Percentiles rank a stretch among this genome's conserved stretches.
Evolutionary conservation across 2,797 vertebrate genomes (phyloP).

Genomic region (Gymnocypris eckloni): DNA sequence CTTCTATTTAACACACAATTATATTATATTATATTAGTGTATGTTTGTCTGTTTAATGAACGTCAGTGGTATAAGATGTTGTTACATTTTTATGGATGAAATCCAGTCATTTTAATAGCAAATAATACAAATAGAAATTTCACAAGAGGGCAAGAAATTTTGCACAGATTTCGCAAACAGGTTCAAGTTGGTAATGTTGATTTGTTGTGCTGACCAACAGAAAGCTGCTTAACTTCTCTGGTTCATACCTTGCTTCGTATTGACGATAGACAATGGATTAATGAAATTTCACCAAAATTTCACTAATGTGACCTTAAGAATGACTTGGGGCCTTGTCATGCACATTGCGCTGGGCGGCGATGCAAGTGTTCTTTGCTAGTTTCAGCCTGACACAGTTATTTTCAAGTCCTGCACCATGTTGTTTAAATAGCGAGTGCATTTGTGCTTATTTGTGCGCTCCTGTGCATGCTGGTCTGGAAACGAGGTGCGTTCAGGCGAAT

Average conservation of each 20-base stretch:
- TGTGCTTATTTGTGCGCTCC: too few species aligned
- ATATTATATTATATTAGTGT: background rate
- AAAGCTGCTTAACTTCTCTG: background rate
- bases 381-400: too few species aligned
- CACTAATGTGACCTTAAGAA: background rate
- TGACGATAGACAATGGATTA: background rate
- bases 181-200: too few species aligned
- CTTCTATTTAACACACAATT: background rate
- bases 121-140: background rate
- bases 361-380: too few species aligned
- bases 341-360: too few species aligned
- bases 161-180: background rate
- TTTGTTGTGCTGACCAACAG: background rate
- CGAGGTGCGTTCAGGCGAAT: too few species aligned
- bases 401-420: too few species aligned
- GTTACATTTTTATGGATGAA: background rate
- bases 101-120: background rate
- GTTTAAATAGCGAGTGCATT: too few species aligned
- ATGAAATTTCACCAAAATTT: background rate
- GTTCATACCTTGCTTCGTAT: background rate
- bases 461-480: too few species aligned
- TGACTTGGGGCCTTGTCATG: background rate
- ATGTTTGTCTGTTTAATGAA: background rate
- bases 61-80: too few species aligned
- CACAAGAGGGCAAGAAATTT: background rate